phyloP scores from a whole-genome alignment of 2,888 invertebrate species.

The Steromphala cineraria region DNA sequence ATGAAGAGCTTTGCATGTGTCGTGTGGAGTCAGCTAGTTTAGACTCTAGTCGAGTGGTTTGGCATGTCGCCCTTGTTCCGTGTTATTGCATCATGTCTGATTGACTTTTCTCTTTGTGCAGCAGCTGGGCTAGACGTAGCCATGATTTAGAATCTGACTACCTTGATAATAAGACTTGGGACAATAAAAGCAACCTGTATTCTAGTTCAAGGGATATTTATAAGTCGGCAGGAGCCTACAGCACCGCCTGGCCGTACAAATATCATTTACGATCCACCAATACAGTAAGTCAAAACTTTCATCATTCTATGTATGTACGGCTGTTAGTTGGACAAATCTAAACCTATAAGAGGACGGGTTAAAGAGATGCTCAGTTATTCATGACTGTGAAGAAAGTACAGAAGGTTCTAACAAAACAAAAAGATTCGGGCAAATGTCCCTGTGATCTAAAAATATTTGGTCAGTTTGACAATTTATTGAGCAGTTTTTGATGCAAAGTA shows the following conservation, averaged over 20 bases:
- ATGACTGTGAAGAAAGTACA: no score
- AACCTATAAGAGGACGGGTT: no score
- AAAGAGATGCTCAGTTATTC: no score
- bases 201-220: slow-evolving; percentile 32
- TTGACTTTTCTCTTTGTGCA: slow-evolving; percentile 16
- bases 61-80: background rate
- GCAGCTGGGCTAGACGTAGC: slow-evolving; percentile 37
- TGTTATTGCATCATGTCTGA: background rate
- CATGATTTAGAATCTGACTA: slow-evolving; percentile 49
- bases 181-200: slow-evolving; percentile 55
- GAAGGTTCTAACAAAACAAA: no score
- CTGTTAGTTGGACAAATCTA: background rate
- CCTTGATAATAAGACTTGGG: slow-evolving; percentile 53
- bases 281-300: slow-evolving; percentile 50
- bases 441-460: no score
- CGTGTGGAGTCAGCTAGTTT: slow-evolving; percentile 1
- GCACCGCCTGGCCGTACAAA: slow-evolving; percentile 66
- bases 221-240: slow-evolving; percentile 40
- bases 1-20: background rate
- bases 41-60: background rate
- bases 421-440: no score
- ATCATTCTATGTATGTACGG: slow-evolving; percentile 1
- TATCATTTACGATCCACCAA: slow-evolving; percentile 61
- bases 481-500: no score
- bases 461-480: no score